Base-by-base conservation (phyloP, 1,140 invertebrate species). In the Teleopsis dalmanni region DNA sequence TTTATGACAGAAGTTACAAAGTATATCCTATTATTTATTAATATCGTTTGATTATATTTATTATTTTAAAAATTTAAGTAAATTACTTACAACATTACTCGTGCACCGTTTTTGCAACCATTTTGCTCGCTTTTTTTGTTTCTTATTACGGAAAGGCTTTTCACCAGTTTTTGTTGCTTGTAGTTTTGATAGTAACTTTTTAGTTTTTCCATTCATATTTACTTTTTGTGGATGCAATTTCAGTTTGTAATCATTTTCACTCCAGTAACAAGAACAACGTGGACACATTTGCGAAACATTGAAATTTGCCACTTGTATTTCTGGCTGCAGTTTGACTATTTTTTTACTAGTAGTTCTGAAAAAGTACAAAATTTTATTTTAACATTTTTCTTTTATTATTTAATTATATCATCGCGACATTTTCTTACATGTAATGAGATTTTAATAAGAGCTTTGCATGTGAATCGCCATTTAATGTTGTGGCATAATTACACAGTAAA, bases 341-440 rank as follows among this genome's bases (percentile, higher is more conserved):
- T n/a, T n/a, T n/a, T n/a, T n/a, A n/a, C n/a, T n/a, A n/a, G n/a
- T n/a, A n/a, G n/a, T n/a, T n/a, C n/a, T n/a, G n/a, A n/a, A n/a
- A n/a, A n/a, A n/a, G n/a, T n/a, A n/a, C n/a, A n/a, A n/a, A n/a
- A 19, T 43, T 11, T 29, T 19, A 2, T 10, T 16, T 1, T 25
- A 43, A 23, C 27, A 43, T 19, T 43, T 43, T 10, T 43, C 41
- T 13, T 31, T 16, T 26, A 27, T 25, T 19, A 43, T 21, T 3
- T 1, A 19, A 13, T 29, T 31, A 7, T 10, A 19, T 3, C 26
- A 11, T 29, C 31, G 27, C 25, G 41, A 25, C 14, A 29, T 11
- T 7, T 31, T 43, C 21, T 43, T 25, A 29, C 41, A 43, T 43
- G 16, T 31, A 43, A 31, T 43, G 31, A 1, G 41, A 43, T 43